Evolutionary conservation across 2,888 invertebrate genomes (phyloP).

Genomic region (Mythimna impura): DNA sequence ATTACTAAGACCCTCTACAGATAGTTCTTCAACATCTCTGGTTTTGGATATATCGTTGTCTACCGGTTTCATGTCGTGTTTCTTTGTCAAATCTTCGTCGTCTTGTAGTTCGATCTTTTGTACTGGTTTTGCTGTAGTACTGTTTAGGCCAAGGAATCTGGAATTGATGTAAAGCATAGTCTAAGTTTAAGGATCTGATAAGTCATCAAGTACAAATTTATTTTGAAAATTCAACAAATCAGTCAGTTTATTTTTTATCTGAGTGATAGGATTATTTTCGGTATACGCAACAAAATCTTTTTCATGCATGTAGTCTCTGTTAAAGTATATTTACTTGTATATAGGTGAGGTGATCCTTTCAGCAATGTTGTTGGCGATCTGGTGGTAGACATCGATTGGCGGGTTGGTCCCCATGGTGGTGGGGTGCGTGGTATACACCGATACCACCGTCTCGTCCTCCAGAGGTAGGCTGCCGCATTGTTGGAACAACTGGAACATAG

Average conservation of each 20-base stretch:
- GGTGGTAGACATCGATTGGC: slow-evolving; percentile 81
- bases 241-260: too few relatives aligned
- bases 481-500: slow-evolving; percentile 71
- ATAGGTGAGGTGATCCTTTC: slow-evolving; percentile 86
- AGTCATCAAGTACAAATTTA: neutral
- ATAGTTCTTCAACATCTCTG: slow-evolving; percentile 83
- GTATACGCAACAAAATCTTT: too few relatives aligned
- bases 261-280: too few relatives aligned
- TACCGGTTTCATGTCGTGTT: slow-evolving; percentile 68
- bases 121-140: slow-evolving; percentile 71
- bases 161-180: slow-evolving; percentile 32
- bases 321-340: slow-evolving; percentile 73
- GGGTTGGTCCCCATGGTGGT: slow-evolving; percentile 68
- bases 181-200: neutral
- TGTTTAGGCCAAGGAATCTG: slow-evolving; percentile 81
- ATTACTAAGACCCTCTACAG: slow-evolving; percentile 70
- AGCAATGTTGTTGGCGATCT: slow-evolving; percentile 86
- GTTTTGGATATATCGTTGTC: slow-evolving; percentile 75
- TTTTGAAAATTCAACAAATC: too few relatives aligned
- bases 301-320: too few relatives aligned
- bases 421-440: slow-evolving; percentile 83
- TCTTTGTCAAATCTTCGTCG: slow-evolving; percentile 70
- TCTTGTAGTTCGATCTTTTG: slow-evolving; percentile 77
- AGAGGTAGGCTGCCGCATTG: slow-evolving; percentile 72
- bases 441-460: slow-evolving; percentile 83